A percentile compares a stretch with the other conserved stretches of the same genome.
These are phyloP conservation scores for Heteropelma amictum DNA, from an alignment of 2,888 invertebrate species.

Conservation along the genomic window DNA sequence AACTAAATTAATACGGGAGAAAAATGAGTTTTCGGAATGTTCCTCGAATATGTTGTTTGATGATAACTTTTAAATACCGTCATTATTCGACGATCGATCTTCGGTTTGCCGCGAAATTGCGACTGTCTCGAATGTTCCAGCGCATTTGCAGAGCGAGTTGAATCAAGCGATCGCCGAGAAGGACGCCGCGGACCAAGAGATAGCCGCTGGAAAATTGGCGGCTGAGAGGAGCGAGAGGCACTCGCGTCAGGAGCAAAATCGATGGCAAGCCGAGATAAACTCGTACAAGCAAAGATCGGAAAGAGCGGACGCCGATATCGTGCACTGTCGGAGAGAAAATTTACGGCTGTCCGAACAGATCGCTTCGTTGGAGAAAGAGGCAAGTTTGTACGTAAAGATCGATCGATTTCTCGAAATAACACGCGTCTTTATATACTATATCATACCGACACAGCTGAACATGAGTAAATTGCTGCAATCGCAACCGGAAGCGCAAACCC, in stretches of 20 bases:
- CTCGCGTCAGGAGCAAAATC: conserved; percentile 86
- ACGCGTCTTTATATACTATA: not conserved
- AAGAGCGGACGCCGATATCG: conserved; percentile 88
- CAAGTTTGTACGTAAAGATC: conserved; percentile 68
- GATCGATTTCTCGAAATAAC: not conserved
- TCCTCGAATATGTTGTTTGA: too few relatives aligned
- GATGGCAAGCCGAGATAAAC: conserved; percentile 86
- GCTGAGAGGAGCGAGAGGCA: conserved; percentile 86
- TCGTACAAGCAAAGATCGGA: conserved; percentile 84
- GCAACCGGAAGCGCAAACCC: conserved; percentile 60
- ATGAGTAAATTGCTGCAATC: conserved; percentile 72
- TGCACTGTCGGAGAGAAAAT: conserved; percentile 89
- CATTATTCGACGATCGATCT: not conserved
- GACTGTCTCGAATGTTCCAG: too few relatives aligned
- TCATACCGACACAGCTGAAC: conserved; percentile 68
- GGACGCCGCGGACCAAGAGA: conserved; percentile 88
- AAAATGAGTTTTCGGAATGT: too few relatives aligned
- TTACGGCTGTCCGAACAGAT: conserved; percentile 88
- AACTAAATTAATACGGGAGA: too few relatives aligned
- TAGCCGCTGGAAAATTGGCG: conserved; percentile 83
- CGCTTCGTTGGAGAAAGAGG: conserved; percentile 89
- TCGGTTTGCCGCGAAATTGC: too few relatives aligned
- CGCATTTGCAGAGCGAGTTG: conserved; percentile 87
- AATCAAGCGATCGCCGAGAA: conserved; percentile 88
- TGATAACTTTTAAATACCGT: too few relatives aligned